Evolutionary conservation across 2,888 invertebrate species (phyloP), one percentile per base, ranked within the genome.

Genomic region (Tortricodes alternella): DNA sequence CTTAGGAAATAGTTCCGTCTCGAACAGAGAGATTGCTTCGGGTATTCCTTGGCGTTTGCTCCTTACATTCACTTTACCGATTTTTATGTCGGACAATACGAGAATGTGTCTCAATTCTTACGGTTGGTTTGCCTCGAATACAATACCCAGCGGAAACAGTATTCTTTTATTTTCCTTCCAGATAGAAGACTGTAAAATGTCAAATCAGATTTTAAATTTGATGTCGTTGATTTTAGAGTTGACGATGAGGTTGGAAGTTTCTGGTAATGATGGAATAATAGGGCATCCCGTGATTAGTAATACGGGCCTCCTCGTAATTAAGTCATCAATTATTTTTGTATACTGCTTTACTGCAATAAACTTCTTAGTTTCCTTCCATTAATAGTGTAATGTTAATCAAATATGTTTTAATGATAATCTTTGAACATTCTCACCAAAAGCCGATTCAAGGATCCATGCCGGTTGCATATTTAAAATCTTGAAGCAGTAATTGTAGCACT

Each of bases 1-100:
- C 72, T 79, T 72, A 74, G 65, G 59, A 63, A 60, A 64, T 61
- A 57, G 63, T 58, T 67, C 62, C 52, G 48, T 38, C 44, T 52
- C 62, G 37, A 56, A 50, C 60, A 62, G 62, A 64, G 61, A 62
- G 59, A 70, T 66, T 63, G 66, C 62, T 66, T 50, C 38, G 44
- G 43, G 49, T 49, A 49, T 50, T 55, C 35, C 21, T 39, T 43
- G 29, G 21, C 49, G 11, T 34, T 32, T 56, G 49, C 55, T 49
- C 16, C 43, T 55, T 56, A 44, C 43, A 56, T 49, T 56, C 55
- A 56, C 49, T 56, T 49, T 43, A 37, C 44, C 13, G 38, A 44
- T 44, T 41, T 35, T 50, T 50, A 50, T 13, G 16, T 50, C 18
- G 37, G 38, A 55, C 19, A 23, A 35, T 48, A 43, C 35, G 21